These are phyloP conservation scores for Hippopotamyrus pictus DNA, from an alignment of 2,797 vertebrate genomes.

Conservation along the genomic window DNA sequence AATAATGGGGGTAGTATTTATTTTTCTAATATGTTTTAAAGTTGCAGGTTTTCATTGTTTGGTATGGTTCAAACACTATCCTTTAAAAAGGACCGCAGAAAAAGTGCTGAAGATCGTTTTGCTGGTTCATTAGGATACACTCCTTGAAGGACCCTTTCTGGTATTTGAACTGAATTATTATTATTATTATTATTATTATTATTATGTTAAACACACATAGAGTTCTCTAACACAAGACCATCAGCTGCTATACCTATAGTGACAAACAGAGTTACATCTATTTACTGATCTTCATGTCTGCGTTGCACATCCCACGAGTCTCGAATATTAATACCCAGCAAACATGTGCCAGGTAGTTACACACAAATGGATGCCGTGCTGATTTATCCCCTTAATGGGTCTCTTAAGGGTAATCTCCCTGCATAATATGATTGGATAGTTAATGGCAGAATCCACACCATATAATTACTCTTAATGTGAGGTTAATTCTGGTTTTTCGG, in stretches of 20 bases:
- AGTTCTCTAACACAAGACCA: not conserved
- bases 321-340: not conserved
- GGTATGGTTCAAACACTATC: not conserved
- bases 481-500: not conserved
- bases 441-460: not conserved
- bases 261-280: not conserved
- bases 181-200: not conserved
- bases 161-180: not conserved
- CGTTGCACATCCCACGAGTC: not conserved
- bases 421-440: not conserved
- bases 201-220: not conserved
- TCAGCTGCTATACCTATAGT: not conserved
- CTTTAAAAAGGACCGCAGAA: not conserved
- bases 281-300: not conserved
- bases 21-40: not conserved
- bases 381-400: not conserved
- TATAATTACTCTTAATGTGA: slow-evolving; percentile 7
- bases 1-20: not conserved
- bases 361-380: not conserved
- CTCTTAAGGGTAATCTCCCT: not conserved
- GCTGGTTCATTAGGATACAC: not conserved
- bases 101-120: not conserved
- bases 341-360: not conserved
- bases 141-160: not conserved
- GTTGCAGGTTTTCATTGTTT: not conserved